A percentile compares a stretch with the other conserved stretches of the same genome.
phyloP scores from a whole-genome alignment of 2,797 vertebrate genomes.

The Peromyscus nudipes region DNA sequence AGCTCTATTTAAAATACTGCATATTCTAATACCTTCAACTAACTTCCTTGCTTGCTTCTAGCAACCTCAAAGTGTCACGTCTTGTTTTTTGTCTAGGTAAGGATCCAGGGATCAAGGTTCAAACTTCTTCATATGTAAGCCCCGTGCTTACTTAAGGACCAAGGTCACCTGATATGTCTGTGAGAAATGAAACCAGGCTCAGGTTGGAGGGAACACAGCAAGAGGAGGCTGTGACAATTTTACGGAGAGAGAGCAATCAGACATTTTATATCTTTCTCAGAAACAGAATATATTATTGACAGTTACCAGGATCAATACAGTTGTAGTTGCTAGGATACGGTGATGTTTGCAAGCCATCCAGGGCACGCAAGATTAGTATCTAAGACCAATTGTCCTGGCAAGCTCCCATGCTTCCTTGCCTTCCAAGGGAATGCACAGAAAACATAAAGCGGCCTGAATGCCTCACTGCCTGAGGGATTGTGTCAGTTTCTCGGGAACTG shows the following conservation, averaged over 20 bases:
- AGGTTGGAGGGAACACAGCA: neutral
- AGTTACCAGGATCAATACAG: neutral
- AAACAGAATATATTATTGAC: neutral
- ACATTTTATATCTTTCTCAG: neutral
- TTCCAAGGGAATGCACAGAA: neutral
- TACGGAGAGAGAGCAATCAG: neutral
- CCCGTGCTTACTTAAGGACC: neutral
- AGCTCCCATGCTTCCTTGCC: neutral
- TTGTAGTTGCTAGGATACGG: neutral
- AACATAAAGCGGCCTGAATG: neutral
- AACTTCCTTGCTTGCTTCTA: neutral
- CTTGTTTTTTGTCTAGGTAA: neutral
- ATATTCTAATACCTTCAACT: neutral
- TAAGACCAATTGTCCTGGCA: neutral
- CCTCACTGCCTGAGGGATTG: neutral
- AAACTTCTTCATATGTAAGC: neutral
- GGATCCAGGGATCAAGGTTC: neutral
- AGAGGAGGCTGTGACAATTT: neutral
- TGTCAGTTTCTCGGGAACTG: neutral
- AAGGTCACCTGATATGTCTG: neutral
- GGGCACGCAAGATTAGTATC: neutral
- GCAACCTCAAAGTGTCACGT: neutral
- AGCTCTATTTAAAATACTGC: neutral
- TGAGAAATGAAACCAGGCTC: neutral
- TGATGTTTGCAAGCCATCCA: neutral